Evolutionary conservation across 2,113 vertebrate genomes (phyloP), one percentile per base, ranked within the genome.

Genomic region (Bujurquina vittata): DNA sequence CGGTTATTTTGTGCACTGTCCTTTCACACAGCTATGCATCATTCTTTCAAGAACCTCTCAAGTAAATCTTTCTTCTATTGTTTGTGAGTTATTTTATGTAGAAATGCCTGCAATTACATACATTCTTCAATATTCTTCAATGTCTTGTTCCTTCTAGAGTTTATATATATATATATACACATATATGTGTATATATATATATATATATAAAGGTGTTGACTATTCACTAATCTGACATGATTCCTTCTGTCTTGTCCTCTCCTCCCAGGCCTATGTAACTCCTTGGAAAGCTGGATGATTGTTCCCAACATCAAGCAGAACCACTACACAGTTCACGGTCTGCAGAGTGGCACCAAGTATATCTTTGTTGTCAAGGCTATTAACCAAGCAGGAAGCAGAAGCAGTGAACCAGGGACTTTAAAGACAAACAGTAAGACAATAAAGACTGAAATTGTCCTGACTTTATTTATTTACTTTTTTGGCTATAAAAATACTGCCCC

Each of bases 251-350:
- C 18, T 31, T 69, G 63, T 10, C 62, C n/a, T 65, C 33, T 37
- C 22, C 26, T 15, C 18, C 17, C 94, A 99, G 98, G 98, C 96
- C 96, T 99, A 88, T 99, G 98, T 88, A 99, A 98, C 95, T 99
- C 98, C 0, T 94, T 98, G 52, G 98, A 99, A 91, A 99, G 98
- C 95, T 99, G 98, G 98, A 99, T 99, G 98, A 99, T 99, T 84
- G 98, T 99, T 87, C 98, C 98, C 72, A 99, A 99, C 94, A 99
- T 99, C 93, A 99, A 99, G 89, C 98, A 99, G 94, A 99, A 99
- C 94, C 98, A 99, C 94, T 99, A 99, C 95, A 99, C 98, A 0
- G 98, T 99, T 74, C 98, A 99, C 0, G 98, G 98, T 46, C 93
- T 99, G 35, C 98, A 99, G 94, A 99, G 98, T 10, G 98, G 98